Evolutionary conservation across 2,888 invertebrate species (phyloP).

Genomic region (Drosophila maculinotata): DNA sequence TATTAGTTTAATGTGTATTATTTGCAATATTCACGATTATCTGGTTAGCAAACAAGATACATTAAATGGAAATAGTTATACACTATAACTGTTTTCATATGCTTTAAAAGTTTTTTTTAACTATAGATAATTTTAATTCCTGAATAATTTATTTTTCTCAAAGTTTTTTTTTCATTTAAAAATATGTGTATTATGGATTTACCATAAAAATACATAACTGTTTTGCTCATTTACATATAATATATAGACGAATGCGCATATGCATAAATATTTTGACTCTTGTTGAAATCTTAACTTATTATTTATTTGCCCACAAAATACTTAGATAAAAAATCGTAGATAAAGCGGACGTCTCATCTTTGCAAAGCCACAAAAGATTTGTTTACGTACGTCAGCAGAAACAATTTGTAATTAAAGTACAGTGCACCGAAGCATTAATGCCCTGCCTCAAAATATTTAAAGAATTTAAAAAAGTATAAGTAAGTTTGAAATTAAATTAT

Average conservation of each 20-base stretch:
- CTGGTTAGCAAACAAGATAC: neutral
- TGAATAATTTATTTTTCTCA: too few relatives aligned
- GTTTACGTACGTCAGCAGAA: constrained; percentile 34
- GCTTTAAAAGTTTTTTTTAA: too few relatives aligned
- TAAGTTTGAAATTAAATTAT: too few relatives aligned
- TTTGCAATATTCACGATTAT: constrained; percentile 3
- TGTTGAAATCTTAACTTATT: constrained; percentile 36
- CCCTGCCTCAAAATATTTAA: constrained; percentile 4
- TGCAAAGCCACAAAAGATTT: constrained; percentile 34
- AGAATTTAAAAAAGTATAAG: neutral
- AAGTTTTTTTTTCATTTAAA: too few relatives aligned
- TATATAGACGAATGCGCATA: constrained; percentile 23
- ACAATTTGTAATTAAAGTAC: constrained; percentile 9
- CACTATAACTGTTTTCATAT: too few relatives aligned
- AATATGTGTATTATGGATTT: too few relatives aligned
- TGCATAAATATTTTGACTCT: constrained; percentile 46
- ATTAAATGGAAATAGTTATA: too few relatives aligned
- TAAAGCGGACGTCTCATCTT: constrained; percentile 37
- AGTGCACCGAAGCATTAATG: constrained; percentile 9
- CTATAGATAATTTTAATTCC: neutral
- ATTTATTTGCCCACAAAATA: constrained; percentile 53
- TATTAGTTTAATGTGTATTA: constrained; percentile 1
- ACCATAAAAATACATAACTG: too few relatives aligned
- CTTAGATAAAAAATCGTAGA: constrained; percentile 56
- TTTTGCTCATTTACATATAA: neutral